phyloP scores from a whole-genome alignment of 2,888 invertebrate genomes.

The Drosophila monieri region DNA sequence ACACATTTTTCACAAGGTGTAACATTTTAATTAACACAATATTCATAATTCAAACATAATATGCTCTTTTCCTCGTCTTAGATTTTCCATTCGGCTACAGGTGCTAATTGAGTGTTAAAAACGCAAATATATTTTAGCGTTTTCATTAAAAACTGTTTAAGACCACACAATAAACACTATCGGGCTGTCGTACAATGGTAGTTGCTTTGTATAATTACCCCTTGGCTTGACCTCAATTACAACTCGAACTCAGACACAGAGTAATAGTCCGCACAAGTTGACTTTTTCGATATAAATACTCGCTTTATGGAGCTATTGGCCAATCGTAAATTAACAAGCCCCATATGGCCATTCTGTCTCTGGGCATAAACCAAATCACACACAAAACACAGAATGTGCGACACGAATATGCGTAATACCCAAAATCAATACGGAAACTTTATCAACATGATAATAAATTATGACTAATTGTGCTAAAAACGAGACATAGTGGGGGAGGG shows the following conservation, averaged over 20 bases:
- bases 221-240: constrained; percentile 43
- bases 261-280: constrained; percentile 21
- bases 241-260: constrained; percentile 6
- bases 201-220: constrained; percentile 36
- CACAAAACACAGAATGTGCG: constrained; percentile 50
- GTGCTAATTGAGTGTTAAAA: constrained; percentile 71
- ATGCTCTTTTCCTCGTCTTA: constrained; percentile 15
- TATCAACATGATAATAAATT: constrained; percentile 71
- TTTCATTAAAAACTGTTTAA: constrained; percentile 33
- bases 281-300: constrained; percentile 29
- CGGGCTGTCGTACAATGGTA: constrained; percentile 10
- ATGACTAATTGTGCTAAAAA: constrained; percentile 80
- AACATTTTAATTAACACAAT: constrained; percentile 76
- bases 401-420: constrained; percentile 65
- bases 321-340: constrained; percentile 66
- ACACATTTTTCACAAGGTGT: constrained; percentile 67
- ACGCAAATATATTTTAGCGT: constrained; percentile 18
- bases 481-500: constrained; percentile 56
- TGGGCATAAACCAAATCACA: constrained; percentile 68
- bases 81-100: constrained; percentile 27
- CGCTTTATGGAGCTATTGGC: constrained; percentile 60
- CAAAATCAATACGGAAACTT: constrained; percentile 72
- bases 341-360: constrained; percentile 57
- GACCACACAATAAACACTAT: constrained; percentile 33
- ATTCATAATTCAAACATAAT: constrained; percentile 63